Base-by-base conservation (phyloP, 2,888 invertebrate species). In the Ischnura elegans region DNA sequence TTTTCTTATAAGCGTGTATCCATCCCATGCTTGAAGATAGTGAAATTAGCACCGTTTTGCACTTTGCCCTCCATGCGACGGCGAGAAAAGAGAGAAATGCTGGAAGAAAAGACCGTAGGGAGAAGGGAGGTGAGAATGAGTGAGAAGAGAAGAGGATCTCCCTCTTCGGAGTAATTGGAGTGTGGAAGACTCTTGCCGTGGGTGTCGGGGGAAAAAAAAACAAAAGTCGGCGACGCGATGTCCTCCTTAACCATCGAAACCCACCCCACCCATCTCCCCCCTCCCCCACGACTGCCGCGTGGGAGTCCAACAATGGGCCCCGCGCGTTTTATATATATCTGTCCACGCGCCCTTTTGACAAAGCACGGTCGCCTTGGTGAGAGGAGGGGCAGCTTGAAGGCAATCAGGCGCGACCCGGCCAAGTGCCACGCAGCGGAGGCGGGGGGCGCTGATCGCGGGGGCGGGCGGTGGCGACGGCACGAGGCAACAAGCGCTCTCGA, bases 81-180 rank as follows among this genome's bases (percentile, higher is more conserved):
- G 61, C 21, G 36, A 8, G 16, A 66, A 43, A 90, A 61, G 87
- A 61, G 86, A 86, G 10, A 47, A n/a, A 55, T 21, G 61, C 13
- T 3, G 47, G 87, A 87, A 55, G n/a, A 46, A 19, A 36, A 36
- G 55, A 19, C 13, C 25, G 6, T 2, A 86, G 46, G n/a, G 86
- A 5, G 86, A 86, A 16, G 25, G n/a, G 86, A 46, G 43, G 45
- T 46, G 86, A 2, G 36, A 45, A 43, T 8, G 13, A 45, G 45
- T 86, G 86, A 86, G 10, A 86, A 86, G 36, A 36, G 86, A 16
- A 16, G 90, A 90, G 61, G 76, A 61, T 47, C 51, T 19, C 51
- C 90, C 16, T 51, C 51, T 51, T 90, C 21, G 55, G 90, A 90
- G 90, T 90, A 90, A 90, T 90, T 90, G 90, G 90, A 90, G 90